Evolutionary conservation across 2,797 vertebrate genomes (phyloP).

Genomic region (Lindbergichthys nudifrons): DNA sequence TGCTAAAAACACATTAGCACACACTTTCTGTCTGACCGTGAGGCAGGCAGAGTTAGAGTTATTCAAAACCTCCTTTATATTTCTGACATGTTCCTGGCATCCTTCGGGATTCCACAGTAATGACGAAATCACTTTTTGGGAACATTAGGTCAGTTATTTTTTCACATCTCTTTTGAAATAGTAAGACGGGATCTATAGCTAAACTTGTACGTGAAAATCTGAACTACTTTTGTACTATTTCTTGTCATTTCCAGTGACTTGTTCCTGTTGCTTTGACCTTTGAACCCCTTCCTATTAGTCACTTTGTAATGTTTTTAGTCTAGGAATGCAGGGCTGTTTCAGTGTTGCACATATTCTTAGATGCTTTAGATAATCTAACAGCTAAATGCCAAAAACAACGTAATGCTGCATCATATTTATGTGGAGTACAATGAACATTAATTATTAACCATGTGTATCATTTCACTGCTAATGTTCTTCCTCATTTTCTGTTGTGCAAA

Average conservation of each 20-base stretch:
- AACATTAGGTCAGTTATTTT: slow-evolving; percentile 63
- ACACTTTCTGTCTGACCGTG: slow-evolving; percentile 61
- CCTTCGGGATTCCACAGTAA: slow-evolving; percentile 75
- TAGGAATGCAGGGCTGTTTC: slow-evolving; percentile 70
- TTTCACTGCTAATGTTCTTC: slow-evolving; percentile 31
- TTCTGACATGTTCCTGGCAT: slow-evolving; percentile 79
- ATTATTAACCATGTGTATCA: slow-evolving; percentile 15
- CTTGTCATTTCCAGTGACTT: slow-evolving; percentile 68
- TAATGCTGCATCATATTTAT: slow-evolving; percentile 18
- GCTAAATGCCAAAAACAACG: slow-evolving; percentile 31
- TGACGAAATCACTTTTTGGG: slow-evolving; percentile 73
- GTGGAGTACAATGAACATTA: slow-evolving; percentile 14
- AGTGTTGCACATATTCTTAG: slow-evolving; percentile 33
- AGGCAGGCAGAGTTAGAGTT: slow-evolving; percentile 62
- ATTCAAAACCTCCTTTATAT: slow-evolving; percentile 75
- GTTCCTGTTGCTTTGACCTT: slow-evolving; percentile 78
- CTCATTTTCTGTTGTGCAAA: slow-evolving; percentile 36
- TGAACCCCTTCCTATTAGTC: slow-evolving; percentile 69
- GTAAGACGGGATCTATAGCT: slow-evolving; percentile 43
- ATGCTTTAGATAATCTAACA: slow-evolving; percentile 31
- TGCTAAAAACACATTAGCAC: slow-evolving; percentile 68
- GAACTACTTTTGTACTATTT: slow-evolving; percentile 45
- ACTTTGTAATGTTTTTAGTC: slow-evolving; percentile 69
- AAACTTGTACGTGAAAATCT: slow-evolving; percentile 47
- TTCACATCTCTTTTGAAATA: slow-evolving; percentile 64